phyloP scores from a whole-genome alignment of 2,113 vertebrate species.

The Globicephala melas region DNA sequence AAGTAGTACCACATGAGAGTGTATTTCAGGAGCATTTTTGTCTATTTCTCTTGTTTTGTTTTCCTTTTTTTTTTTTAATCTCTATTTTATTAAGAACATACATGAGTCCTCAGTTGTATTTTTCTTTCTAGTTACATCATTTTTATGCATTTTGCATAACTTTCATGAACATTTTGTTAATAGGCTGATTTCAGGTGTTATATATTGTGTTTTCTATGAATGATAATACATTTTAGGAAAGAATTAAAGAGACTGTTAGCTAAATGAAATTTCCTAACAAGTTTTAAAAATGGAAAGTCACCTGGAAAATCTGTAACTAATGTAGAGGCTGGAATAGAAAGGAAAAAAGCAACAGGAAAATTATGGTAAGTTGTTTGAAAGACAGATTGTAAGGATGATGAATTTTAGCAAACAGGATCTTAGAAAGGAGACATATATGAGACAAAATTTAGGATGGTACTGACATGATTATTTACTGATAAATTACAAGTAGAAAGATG shows the following conservation, averaged over 20 bases:
- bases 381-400: neutral
- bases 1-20: neutral
- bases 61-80: neutral
- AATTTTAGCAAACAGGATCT: neutral
- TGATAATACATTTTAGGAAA: neutral
- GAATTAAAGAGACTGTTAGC: neutral
- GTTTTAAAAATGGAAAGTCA: neutral
- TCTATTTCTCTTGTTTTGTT: neutral
- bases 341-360: neutral
- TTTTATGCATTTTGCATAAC: neutral
- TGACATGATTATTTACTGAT: neutral
- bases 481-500: neutral
- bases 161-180: neutral
- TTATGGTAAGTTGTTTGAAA: neutral
- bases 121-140: neutral
- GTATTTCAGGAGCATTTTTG: neutral
- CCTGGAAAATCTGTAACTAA: neutral
- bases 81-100: neutral
- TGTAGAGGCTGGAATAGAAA: neutral
- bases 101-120: neutral
- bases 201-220: neutral
- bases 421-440: neutral
- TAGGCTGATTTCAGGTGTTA: neutral
- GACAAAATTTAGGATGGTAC: neutral
- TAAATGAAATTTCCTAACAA: neutral